These are phyloP conservation scores for Catostomus latipinnis DNA, from an alignment of 2,797 vertebrate genomes.

Conservation along the genomic window DNA sequence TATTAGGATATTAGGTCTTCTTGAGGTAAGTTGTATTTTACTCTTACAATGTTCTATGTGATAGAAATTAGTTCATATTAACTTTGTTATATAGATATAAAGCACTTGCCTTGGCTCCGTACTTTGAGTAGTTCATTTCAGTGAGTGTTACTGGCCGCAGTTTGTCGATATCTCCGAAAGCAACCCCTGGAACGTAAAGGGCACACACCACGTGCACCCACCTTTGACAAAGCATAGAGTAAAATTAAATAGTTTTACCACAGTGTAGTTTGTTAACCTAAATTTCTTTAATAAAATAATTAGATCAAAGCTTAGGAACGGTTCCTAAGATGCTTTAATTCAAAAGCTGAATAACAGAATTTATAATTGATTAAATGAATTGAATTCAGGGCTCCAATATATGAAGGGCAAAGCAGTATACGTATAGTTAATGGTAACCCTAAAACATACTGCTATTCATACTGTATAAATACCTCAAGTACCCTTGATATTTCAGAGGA, in stretches of 20 bases:
- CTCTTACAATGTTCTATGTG: neutral
- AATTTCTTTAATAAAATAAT: too few relatives aligned
- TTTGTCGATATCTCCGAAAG: slow-evolving; percentile 99
- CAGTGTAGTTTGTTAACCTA: neutral
- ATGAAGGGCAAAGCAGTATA: slow-evolving; percentile 1
- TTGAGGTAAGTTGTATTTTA: neutral
- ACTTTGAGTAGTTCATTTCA: slow-evolving; percentile 99
- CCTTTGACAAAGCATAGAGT: slow-evolving; percentile 71
- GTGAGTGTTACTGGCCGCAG: slow-evolving; percentile 96
- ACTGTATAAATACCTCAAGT: neutral
- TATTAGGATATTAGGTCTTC: neutral
- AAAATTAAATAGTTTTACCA: slow-evolving; percentile 14
- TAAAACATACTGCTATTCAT: slow-evolving; percentile 12
- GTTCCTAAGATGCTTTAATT: neutral
- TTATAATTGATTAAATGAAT: neutral
- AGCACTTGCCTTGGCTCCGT: slow-evolving; percentile 92
- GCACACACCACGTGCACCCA: slow-evolving; percentile 99
- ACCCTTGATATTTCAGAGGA: slow-evolving; percentile 2
- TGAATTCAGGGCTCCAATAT: neutral
- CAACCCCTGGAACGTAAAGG: slow-evolving; percentile 97
- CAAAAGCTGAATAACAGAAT: neutral
- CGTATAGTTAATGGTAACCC: neutral
- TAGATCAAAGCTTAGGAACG: neutral
- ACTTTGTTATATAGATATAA: neutral
- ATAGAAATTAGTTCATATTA: neutral